phyloP scores from a whole-genome alignment of 2,888 invertebrate genomes.

The Polyommatus icarus region DNA sequence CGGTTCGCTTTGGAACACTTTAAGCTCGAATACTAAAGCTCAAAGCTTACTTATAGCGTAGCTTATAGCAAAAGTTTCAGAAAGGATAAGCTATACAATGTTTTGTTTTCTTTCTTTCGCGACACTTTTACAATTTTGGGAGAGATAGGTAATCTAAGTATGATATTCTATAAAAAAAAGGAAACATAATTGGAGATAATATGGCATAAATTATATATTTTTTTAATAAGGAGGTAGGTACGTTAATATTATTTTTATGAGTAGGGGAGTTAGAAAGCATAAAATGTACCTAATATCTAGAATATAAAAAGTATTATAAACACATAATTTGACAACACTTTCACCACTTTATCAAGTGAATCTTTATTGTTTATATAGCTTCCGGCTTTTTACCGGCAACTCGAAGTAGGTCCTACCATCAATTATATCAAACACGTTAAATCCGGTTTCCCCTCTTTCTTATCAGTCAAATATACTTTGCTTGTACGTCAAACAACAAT shows the following conservation, averaged over 20 bases:
- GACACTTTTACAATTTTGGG: no score
- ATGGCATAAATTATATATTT: no score
- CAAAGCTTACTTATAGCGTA: background rate
- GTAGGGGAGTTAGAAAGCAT: background rate
- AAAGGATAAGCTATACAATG: no score
- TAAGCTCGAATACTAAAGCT: background rate
- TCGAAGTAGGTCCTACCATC: background rate
- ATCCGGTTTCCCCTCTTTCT: background rate
- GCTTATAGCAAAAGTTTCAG: no score
- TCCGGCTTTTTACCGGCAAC: background rate
- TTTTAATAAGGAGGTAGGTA: no score
- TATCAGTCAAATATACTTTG: background rate
- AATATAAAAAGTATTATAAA: slow-evolving; percentile 9
- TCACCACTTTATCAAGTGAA: slow-evolving; percentile 6
- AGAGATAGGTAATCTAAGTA: no score
- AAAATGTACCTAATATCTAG: background rate
- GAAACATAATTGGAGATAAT: no score
- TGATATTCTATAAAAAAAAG: no score
- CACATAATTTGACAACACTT: background rate
- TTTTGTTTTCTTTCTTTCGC: no score
- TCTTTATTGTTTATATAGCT: slow-evolving; percentile 12
- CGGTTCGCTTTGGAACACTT: background rate
- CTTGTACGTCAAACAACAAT: background rate
- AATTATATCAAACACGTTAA: background rate
- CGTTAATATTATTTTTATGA: background rate